A percentile compares a stretch with the other conserved stretches of the same genome.
Conservation (phyloP, 2,888 invertebrate species). For the Acanthosepion pharaonis region DNA sequence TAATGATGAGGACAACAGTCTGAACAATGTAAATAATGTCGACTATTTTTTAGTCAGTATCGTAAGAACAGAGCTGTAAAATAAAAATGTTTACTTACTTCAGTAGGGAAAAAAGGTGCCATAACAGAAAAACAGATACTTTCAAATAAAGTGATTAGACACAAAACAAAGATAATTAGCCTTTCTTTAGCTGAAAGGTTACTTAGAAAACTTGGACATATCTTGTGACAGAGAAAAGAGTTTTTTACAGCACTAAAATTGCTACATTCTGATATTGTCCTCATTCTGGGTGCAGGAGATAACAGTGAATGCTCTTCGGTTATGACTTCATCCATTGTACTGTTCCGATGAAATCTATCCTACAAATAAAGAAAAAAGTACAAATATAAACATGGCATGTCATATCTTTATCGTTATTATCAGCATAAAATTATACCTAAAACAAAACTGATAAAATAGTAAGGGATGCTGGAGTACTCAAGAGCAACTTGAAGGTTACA, state of each 20-base stretch:
- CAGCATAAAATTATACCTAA: no score
- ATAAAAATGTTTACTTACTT: background rate
- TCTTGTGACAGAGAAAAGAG: background rate
- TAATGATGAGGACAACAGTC: no score
- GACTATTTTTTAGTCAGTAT: no score
- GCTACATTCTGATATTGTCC: background rate
- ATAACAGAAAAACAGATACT: conserved; percentile 34
- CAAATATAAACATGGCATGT: background rate
- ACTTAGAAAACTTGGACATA: background rate
- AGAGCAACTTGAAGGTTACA: no score
- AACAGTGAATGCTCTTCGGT: background rate
- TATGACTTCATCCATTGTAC: background rate
- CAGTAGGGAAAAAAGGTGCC: conserved; percentile 40
- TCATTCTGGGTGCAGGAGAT: background rate
- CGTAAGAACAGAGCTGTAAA: no score
- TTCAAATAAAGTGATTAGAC: conserved; percentile 3
- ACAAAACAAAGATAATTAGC: background rate
- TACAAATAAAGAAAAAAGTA: background rate
- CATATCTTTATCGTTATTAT: no score
- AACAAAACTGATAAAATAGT: no score
- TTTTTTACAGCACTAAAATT: background rate
- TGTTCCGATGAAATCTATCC: background rate
- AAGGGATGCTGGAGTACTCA: no score
- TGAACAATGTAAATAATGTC: no score
- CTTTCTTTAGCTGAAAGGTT: background rate